Base-by-base conservation (phyloP, 2,113 vertebrate genomes). In the Halcyon senegalensis region DNA sequence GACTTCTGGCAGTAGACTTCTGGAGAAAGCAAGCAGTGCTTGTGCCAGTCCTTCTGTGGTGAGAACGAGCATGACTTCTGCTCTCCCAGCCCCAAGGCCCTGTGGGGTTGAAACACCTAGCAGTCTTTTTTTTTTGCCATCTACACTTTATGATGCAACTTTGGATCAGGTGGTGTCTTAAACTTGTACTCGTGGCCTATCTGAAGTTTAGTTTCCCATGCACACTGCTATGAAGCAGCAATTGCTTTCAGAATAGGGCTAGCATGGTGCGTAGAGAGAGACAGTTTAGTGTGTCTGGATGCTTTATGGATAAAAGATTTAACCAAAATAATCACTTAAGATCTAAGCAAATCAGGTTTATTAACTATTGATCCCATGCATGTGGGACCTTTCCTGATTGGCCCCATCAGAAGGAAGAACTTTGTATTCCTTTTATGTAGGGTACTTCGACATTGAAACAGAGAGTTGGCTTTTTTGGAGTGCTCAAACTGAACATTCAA, bases 21-120 rank as follows among this genome's bases (percentile, higher is more conserved):
- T 35, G 62, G 20, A 56, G 60, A 59, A 63, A 67, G n/a, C 35
- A 18, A 41, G 16, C 10, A 37, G 16, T 50, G n/a, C 72, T 91
- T 51, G 14, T n/a, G 24, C 62, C 35, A 33, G 2, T 25, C 13
- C 11, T 56, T 72, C 31, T 60, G 21, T 48, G 64, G 1, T 60
- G 19, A 72, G 67, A 76, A 64, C 20, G 25, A 46, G 3, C 8
- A 13, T 60, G 94, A 53, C 9, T 67, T 43, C 55, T 87, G 67
- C 63, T 64, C 13, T 55, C 11, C 16, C 50, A 25, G 63, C 21
- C 9, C 19, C 4, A n/a, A 1, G 0, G 2, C 7, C 3, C 28
- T n/a, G 51, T 39, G 66, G 30, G 20, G 13, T 51, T 69, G 44
- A 41, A 44, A 56, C n/a, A 37, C 9, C 23, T 37, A 62, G 18